Base-by-base conservation (phyloP, 2,888 invertebrate genomes). In the Petrolisthes manimaculis region DNA sequence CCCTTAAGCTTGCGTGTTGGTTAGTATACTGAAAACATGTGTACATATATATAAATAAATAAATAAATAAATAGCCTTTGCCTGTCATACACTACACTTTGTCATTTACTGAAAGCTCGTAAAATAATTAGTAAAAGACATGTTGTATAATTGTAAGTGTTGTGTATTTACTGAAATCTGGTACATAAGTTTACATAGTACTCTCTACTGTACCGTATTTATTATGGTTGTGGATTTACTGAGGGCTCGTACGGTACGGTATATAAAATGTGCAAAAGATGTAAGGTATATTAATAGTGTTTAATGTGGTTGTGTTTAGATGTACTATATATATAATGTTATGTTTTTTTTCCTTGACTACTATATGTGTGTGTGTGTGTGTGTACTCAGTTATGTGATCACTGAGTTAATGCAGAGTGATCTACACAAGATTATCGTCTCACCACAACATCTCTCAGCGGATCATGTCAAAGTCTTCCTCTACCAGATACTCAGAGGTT, bases 381-480 rank as follows among this genome's bases (percentile, higher is more conserved):
- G 79, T 79, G 55, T 79, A 54, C 92, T 92, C 94, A 99, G 99
- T 95, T 99, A 99, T 95, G 99, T 99, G 93, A 97, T 99, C 94
- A 99, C 99, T 92, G 99, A 99, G 95, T 95, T 99, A 92, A 96
- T 99, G 93, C 99, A 99, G 95, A 99, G 98, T 94, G 99, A 99
- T 95, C 95, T 99, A 92, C 99, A 99, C 95, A 99, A 99, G 95
- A 99, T 99, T 94, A 99, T 99, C 94, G 99, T 99, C 92, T 99
- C 99, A 92, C 98, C 99, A 92, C 99, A 99, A 94, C 98, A 98
- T 93, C 96, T 99, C 92, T 98, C 99, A 92, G 96, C 98, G 92
- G 99, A 99, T 95, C 99, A 99, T 95, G 98, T 99, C 94, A 99
- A 99, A 96, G 99, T 99, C 94, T 99, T 99, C 95, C 97, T 99